Base-by-base conservation (phyloP, 2,888 invertebrate species). In the Hyposoter dolosus region DNA sequence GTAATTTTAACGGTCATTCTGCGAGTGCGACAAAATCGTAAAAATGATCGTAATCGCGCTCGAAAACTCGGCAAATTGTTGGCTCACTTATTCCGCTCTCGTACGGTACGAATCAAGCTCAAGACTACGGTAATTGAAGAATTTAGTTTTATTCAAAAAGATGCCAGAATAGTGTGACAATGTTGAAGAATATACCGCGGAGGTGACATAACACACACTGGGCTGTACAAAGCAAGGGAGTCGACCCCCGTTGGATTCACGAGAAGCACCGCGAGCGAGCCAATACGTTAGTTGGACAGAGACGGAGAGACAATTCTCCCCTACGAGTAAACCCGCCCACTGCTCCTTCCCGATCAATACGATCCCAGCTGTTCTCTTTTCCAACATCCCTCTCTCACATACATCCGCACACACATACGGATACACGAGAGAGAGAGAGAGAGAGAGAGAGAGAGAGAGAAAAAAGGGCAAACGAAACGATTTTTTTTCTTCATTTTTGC, bases 351-450 rank as follows among this genome's bases (percentile, higher is more conserved):
- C 91, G 93, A 93, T 93, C 93, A 93, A 93, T 93, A 93, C 92
- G 91, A 92, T 91, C 92, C 83, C 93, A 92, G 92, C 92, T 93
- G 92, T 92, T 92, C 92, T 92, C 91, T 91, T 92, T 92, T 91
- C 90, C 90, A 88, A 88, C 91, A 91, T 91, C 91, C 91, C 91
- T 90, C 90, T 89, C 88, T 88, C 88, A 88, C 83, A 47, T 32
- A 71, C 3, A 69, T 23, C 10, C 32, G 35, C 56, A 71, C 79
- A 53, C 50, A 40, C 82, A 81, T 80, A 82, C 65, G 82, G 68
- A 83, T 45, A 66, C 35, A 68, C 23, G 50, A 53, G 40, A 68
- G 9, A 23, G 47, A 47, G 19, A 19, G 66, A 3, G 56, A 77
- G 56, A 32, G 23, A 71, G 50, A 53, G 40, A 68, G 9, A 23